phyloP scores from a whole-genome alignment of 2,797 vertebrate species.

The Bucorvus abyssinicus region DNA sequence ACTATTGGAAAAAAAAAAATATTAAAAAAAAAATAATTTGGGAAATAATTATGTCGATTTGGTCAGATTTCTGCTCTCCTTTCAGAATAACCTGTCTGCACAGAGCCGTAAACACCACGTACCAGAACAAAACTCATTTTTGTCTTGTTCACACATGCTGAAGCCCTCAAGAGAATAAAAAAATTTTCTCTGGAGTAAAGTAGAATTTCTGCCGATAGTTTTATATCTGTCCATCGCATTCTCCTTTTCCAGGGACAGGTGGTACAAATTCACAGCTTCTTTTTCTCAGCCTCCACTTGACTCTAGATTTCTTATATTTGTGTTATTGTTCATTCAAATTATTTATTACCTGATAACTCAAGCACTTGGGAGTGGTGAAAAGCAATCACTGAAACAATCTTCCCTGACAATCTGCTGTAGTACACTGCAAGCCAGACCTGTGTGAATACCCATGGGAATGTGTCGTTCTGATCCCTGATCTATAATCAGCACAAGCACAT shows the following conservation, averaged over 20 bases:
- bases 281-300: background rate
- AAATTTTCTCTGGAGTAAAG: background rate
- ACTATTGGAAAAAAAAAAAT: background rate
- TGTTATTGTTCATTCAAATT: background rate
- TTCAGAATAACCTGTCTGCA: background rate
- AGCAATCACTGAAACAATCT: background rate
- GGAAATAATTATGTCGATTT: background rate
- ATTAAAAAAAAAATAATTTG: background rate
- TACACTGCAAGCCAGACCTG: background rate
- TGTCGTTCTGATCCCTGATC: background rate
- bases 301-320: background rate
- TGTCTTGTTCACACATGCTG: background rate
- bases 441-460: fast-evolving
- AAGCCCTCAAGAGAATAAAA: background rate
- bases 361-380: background rate
- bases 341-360: background rate
- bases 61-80: background rate
- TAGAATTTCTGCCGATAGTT: background rate
- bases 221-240: background rate
- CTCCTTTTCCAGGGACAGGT: background rate
- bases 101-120: background rate
- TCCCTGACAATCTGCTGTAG: background rate
- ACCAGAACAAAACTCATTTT: background rate
- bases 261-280: background rate
- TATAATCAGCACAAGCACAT: background rate